Evolutionary conservation across 64 coral and sea anemone species (phyloP), one percentile per base, ranked within the genome.

Genomic region (Pachyseris speciosa): DNA sequence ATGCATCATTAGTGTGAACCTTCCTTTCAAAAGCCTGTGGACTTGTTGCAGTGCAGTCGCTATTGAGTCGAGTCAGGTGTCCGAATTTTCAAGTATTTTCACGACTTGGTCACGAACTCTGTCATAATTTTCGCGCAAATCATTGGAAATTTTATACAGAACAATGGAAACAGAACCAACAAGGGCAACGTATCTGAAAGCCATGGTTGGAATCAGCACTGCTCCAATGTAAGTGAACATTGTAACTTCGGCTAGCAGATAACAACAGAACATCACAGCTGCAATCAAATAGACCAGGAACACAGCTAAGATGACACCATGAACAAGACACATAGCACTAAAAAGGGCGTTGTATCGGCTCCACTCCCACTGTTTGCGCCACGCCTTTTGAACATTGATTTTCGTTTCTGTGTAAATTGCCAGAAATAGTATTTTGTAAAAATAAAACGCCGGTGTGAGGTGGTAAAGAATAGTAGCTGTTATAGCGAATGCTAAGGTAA

Each of bases 161-260:
- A 52, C 65, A 51, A 86, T 0, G 26, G 44, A 67, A 71, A 86
- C 25, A 36, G 84, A 45, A 32, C 41, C 84, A n/a, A 86, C 25
- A 30, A 86, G 34, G 9, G 51, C 27, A 47, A 86, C 9, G 39
- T 86, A 86, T 27, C 24, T 53, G 49, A 86, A 86, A 53, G 65
- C 66, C 64, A 86, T 86, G 3, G 84, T 22, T 53, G 84, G 84
- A 33, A 86, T 16, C 19, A 86, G 27, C 1, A 71, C 37, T 67
- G 68, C 64, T 52, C 84, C 64, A 71, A 86, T 37, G 17, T 86
- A 86, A 22, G 84, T 86, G 49, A 86, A 86, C 84, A 86, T 86
- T 41, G 48, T 86, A 52, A 86, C 84, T 52, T 86, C 84, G 8
- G 84, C 84, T 45, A 71, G n/a, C 27, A 86, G 40, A 37, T 71